Base-by-base conservation (phyloP, 1,140 invertebrate genomes). In the Anoplolepis gracilipes region DNA sequence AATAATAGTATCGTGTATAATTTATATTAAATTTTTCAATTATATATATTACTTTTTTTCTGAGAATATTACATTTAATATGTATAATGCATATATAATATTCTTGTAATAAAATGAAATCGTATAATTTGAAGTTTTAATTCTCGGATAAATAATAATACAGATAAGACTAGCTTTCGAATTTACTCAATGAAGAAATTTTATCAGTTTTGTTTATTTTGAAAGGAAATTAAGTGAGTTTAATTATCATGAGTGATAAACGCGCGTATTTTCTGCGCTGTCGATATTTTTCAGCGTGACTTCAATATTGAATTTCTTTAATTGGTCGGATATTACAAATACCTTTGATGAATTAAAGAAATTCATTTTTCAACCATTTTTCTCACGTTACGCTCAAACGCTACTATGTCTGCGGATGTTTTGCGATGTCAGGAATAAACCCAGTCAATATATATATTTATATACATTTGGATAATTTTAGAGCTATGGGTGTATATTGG, bases 381-480 rank as follows among this genome's bases (percentile, higher is more conserved):
- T 5, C 11, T 33, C n/a, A n/a, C 22, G 49, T 36, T 19, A 10
- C 36, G 11, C 57, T 22, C 6, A 22, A 59, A 59, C 53, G 6
- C 4, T 69, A 57, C 25, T 42, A 57, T 55, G n/a, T 53, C 69
- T 53, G 25, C 39, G 33, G 19, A 64, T 46, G 22, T 64, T 79
- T 79, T 67, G 62, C 11, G 30, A 22, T 39, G n/a, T 69, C 30
- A 78, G 73, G 36, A 46, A 53, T 69, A 79, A 67, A 79, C 30
- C 30, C 62, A 67, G 62, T 30, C 16, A 79, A 79, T 55, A 79
- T 79, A 69, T 36, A 67, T n/a, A n/a, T n/a, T n/a, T n/a, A n/a
- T n/a, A n/a, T n/a, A n/a, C n/a, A n/a, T n/a, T 42, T 22, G 36
- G 30, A 42, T 65, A 42, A 78, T 49, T 78, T 78, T 22, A 39